phyloP scores from a whole-genome alignment of 2,113 vertebrate species.

The Entomyzon cyanotis region DNA sequence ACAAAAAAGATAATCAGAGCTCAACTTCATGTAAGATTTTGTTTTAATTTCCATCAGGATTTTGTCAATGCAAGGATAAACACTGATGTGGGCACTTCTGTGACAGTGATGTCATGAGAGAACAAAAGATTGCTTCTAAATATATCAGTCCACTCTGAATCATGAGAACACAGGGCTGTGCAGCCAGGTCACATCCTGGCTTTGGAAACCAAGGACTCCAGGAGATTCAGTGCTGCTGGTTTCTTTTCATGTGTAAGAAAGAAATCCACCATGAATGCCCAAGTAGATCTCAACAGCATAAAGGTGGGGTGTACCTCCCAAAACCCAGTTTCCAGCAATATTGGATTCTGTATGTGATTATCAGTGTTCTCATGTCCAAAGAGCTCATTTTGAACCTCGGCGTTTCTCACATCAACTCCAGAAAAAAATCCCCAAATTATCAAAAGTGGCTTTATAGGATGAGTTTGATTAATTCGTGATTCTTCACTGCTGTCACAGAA shows the following conservation, averaged over 20 bases:
- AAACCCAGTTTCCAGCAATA: fast-evolving
- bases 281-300: not conserved
- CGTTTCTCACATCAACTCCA: not conserved
- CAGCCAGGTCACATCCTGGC: not conserved
- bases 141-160: not conserved
- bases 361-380: not conserved
- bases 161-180: fast-evolving
- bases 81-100: not conserved
- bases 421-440: not conserved
- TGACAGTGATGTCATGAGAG: not conserved
- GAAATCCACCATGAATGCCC: not conserved
- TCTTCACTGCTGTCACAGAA: not conserved
- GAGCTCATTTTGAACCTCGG: not conserved
- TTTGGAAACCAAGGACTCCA: not conserved
- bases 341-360: not conserved
- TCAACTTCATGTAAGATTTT: not conserved
- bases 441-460: not conserved
- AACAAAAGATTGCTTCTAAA: not conserved
- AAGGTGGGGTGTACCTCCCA: not conserved
- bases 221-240: not conserved
- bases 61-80: not conserved
- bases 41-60: not conserved
- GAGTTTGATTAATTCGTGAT: not conserved
- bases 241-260: not conserved
- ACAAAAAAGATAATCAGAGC: not conserved